These are phyloP conservation scores for Hesperophylax magnus DNA, from an alignment of 1,140 invertebrate genomes.

Conservation along the genomic window DNA sequence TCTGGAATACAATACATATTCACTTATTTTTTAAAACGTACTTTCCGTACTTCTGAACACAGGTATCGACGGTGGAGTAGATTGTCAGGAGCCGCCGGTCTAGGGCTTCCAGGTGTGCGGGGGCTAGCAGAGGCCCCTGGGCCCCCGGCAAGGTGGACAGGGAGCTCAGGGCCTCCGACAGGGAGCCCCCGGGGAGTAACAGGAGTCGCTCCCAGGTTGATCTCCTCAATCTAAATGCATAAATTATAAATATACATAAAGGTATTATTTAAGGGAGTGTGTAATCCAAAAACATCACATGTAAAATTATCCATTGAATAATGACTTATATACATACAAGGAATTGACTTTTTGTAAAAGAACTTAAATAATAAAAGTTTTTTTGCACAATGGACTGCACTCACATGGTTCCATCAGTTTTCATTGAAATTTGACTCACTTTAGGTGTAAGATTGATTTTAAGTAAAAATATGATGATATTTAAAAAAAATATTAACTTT, in stretches of 20 bases:
- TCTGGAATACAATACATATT: not conserved
- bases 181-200: constrained; percentile 76
- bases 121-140: constrained; percentile 77
- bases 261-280: not conserved
- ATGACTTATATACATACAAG: too few relatives aligned
- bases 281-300: too few relatives aligned
- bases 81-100: constrained; percentile 82
- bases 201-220: constrained; percentile 80
- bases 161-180: constrained; percentile 71
- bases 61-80: constrained; percentile 82
- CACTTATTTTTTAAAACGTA: constrained; percentile 57
- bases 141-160: constrained; percentile 64
- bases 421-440: too few relatives aligned
- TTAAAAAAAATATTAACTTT: too few relatives aligned
- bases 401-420: too few relatives aligned
- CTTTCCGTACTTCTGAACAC: constrained; percentile 72
- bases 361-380: too few relatives aligned
- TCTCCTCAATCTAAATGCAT: constrained; percentile 70
- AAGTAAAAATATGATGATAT: too few relatives aligned
- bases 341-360: too few relatives aligned
- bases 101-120: constrained; percentile 84
- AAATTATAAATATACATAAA: not conserved
- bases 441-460: too few relatives aligned
- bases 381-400: too few relatives aligned
- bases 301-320: too few relatives aligned